These are phyloP conservation scores for Actias luna DNA, from an alignment of 2,888 invertebrate species.

Conservation along the genomic window DNA sequence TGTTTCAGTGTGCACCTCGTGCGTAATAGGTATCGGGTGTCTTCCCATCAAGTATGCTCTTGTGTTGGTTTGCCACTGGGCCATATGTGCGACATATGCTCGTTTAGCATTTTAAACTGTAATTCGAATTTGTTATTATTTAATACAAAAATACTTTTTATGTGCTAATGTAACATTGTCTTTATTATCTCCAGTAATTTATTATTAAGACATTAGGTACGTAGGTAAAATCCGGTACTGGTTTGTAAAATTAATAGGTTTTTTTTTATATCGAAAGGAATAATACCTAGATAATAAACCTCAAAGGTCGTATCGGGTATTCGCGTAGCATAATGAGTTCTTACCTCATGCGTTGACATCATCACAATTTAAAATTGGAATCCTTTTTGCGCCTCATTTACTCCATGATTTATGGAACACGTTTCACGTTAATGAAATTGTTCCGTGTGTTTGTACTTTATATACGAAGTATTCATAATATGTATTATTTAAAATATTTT, in stretches of 20 bases:
- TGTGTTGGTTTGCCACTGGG: slow-evolving; percentile 48
- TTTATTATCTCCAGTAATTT: slow-evolving; percentile 14
- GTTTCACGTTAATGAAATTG: slow-evolving; percentile 27
- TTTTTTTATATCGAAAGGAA: slow-evolving; percentile 10
- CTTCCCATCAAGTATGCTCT: slow-evolving; percentile 63
- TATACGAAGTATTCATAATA: slow-evolving; percentile 28
- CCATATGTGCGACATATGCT: slow-evolving; percentile 78
- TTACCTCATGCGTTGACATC: slow-evolving; percentile 50
- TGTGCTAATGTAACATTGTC: slow-evolving; percentile 23
- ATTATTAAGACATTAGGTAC: neutral
- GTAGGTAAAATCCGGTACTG: slow-evolving; percentile 1
- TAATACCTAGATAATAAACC: slow-evolving; percentile 8
- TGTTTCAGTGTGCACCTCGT: slow-evolving; percentile 47
- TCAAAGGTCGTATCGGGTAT: slow-evolving; percentile 14
- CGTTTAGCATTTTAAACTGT: slow-evolving; percentile 49
- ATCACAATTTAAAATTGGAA: slow-evolving; percentile 47
- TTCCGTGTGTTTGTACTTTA: slow-evolving; percentile 27
- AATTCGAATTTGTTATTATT: slow-evolving; percentile 27
- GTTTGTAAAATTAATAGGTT: slow-evolving; percentile 3
- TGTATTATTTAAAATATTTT: too few relatives aligned
- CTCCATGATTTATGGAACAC: slow-evolving; percentile 30
- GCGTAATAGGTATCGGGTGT: slow-evolving; percentile 54
- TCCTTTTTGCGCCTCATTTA: slow-evolving; percentile 46
- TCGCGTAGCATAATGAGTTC: slow-evolving; percentile 41
- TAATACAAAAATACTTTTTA: slow-evolving; percentile 14